Conservation (phyloP, 2,797 vertebrate genomes). For the Alcedo quadribrachys region DNA sequence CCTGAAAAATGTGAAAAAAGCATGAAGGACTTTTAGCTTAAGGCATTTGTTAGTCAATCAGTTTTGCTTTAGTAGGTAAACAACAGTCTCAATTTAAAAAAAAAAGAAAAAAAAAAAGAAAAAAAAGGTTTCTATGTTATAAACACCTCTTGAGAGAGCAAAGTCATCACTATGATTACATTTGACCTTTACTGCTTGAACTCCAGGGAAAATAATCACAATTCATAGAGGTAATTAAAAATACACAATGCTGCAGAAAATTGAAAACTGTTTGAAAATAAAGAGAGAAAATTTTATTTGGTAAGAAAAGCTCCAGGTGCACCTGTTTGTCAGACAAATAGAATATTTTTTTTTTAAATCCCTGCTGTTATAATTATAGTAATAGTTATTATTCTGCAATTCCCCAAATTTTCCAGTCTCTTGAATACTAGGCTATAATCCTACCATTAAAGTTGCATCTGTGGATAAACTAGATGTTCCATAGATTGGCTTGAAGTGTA, state of each 20-base stretch:
- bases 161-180: background rate
- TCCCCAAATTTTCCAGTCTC: background rate
- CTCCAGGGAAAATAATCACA: conserved; percentile 8
- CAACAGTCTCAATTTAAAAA: background rate
- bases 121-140: background rate
- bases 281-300: background rate
- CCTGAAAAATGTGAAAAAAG: background rate
- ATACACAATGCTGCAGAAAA: background rate
- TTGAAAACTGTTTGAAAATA: conserved; percentile 29
- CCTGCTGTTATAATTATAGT: background rate
- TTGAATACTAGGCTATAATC: background rate
- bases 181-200: conserved; percentile 6
- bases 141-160: background rate
- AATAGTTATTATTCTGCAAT: conserved; percentile 14
- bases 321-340: background rate
- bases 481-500: background rate
- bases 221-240: conserved; percentile 45
- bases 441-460: conserved; percentile 3
- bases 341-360: background rate
- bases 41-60: background rate
- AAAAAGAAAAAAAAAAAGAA: background rate
- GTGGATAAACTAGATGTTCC: conserved; percentile 17
- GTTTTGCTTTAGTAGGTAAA: background rate
- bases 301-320: background rate
- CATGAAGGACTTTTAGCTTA: background rate